Evolutionary conservation across 1,140 invertebrate genomes (phyloP), one percentile per base, ranked within the genome.

Genomic region (Oncopodura yosiiana): DNA sequence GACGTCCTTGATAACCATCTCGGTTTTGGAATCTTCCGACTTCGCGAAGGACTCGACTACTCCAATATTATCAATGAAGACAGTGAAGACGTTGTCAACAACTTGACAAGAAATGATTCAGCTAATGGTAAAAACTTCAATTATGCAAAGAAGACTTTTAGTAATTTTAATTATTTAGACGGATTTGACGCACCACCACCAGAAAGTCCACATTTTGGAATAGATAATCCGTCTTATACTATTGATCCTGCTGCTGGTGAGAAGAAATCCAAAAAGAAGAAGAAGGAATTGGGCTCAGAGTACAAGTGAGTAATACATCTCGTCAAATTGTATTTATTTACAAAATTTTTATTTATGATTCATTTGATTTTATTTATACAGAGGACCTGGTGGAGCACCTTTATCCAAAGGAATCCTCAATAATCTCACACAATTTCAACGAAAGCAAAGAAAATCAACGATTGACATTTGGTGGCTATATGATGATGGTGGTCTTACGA

Each of bases 381-480:
- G 66, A 32, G 66, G 65, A 39, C 59, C 63, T n/a, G 58, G 57
- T 29, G 66, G 66, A 30, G 57, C 54, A 30, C 29, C 49, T 12
- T 42, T 67, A 16, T 58, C 64, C 11, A 62, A 62, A 54, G 49
- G 67, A 41, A 65, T 69, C 30, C 46, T 69, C 1, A 65, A 68
- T 45, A 62, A 66, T 43, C 51, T 69, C 68, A 80, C 79, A 24
- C 71, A 83, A 44, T 91, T 91, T 67, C 70, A 74, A 43, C 68
- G 68, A 42, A 75, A 76, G 41, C 78, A 81, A 43, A 67, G 72
- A 38, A 71, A 70, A 54, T 76, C 76, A 26, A 74, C 73, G 1
- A 81, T 82, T 53, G 79, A 82, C 70, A 78, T 82, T 11, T 82
- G 80, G 80, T 53, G 53, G 53, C 38, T 62, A 14, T 56, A 59